Percentiles rank a stretch among this genome's conserved stretches.
Conservation (phyloP, 1,140 invertebrate genomes). For the Drosophila sp. region DNA sequence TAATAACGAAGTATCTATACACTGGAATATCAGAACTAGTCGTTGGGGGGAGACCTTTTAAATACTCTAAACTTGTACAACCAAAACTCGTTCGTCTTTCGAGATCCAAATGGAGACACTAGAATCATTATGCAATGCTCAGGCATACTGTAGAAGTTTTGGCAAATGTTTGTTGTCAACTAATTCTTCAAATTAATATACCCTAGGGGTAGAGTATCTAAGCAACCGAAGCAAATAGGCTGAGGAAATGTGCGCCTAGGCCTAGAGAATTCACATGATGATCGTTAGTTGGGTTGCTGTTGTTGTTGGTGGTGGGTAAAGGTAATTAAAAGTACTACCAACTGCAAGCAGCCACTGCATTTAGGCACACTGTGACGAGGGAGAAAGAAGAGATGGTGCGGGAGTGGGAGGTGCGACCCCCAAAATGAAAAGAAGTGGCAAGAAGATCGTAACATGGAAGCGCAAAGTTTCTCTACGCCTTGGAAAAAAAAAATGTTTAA, state of each 20-base stretch:
- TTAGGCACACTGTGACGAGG: neutral
- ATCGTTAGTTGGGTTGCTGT: slow-evolving; percentile 44
- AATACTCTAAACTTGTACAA: no score
- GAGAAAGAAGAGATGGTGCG: neutral
- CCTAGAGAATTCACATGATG: slow-evolving; percentile 53
- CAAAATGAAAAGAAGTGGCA: slow-evolving; percentile 1
- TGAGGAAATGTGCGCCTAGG: slow-evolving; percentile 40
- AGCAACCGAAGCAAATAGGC: slow-evolving; percentile 25
- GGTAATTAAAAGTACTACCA: slow-evolving; percentile 56
- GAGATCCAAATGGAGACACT: no score
- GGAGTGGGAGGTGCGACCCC: neutral
- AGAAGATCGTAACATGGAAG: slow-evolving; percentile 62
- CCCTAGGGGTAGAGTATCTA: neutral
- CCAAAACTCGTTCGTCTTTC: no score
- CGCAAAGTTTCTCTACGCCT: slow-evolving; percentile 69
- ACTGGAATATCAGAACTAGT: neutral
- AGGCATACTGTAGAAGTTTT: no score
- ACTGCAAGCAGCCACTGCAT: slow-evolving; percentile 30
- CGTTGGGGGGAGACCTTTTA: no score
- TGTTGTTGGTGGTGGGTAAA: slow-evolving; percentile 34
- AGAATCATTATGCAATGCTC: no score
- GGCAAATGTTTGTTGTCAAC: neutral
- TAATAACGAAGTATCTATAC: neutral
- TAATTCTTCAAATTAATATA: neutral
- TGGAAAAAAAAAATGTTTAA: slow-evolving; percentile 34